Evolutionary conservation across 2,888 invertebrate genomes (phyloP).

Genomic region (Hymenopus coronatus): DNA sequence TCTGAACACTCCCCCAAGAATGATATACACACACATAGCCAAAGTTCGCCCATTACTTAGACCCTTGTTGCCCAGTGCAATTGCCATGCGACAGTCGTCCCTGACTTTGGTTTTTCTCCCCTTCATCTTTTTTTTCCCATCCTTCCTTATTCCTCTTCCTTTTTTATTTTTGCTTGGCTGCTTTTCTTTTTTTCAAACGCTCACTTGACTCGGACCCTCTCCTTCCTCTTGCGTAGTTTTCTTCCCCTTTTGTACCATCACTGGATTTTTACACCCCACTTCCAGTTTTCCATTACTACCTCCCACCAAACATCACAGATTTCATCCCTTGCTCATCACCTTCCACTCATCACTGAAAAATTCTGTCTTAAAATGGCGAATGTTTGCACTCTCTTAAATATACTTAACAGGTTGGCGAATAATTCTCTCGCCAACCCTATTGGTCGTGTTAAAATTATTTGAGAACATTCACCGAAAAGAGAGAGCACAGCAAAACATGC

Average conservation of each 20-base stretch:
- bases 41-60: neutral
- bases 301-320: neutral
- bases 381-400: neutral
- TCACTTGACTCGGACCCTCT: slow-evolving; percentile 14
- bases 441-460: too few relatives aligned
- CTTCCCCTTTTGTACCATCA: neutral
- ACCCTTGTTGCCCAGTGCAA: neutral
- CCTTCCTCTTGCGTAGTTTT: neutral
- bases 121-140: neutral
- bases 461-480: too few relatives aligned
- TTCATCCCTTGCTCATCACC: neutral
- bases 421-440: too few relatives aligned
- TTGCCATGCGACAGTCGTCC: neutral
- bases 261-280: slow-evolving; percentile 17
- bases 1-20: neutral
- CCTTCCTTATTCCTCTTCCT: neutral
- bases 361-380: neutral
- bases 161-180: neutral
- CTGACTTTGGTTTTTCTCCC: neutral
- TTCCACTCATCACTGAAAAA: slow-evolving; percentile 1
- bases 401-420: too few relatives aligned
- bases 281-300: slow-evolving; percentile 17
- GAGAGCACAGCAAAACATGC: too few relatives aligned
- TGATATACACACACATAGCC: neutral
- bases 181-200: slow-evolving; percentile 6